Base-by-base conservation (phyloP, 2,113 vertebrate species). In the Mormyrus lacerda region DNA sequence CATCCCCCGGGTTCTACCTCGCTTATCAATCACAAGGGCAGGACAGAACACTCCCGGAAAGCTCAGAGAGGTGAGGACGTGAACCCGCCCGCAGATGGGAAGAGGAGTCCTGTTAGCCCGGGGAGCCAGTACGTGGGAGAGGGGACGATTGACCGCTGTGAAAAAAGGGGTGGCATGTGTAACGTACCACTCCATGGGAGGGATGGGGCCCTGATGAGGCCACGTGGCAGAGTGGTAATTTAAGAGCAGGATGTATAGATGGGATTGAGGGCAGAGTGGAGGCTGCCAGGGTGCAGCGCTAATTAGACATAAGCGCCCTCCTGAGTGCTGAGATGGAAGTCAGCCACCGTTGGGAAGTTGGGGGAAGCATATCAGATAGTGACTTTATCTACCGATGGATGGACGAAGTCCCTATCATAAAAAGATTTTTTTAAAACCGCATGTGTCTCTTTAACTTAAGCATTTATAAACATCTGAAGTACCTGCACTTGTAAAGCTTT, bases 221-320 rank as follows among this genome's bases (percentile, higher is more conserved):
- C 94, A 93, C 92, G 93, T 53, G 93, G 94, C 91, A 55, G 65
- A 89, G 87, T 93, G 93, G 95, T 96, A 94, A 95, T 96, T 95
- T 95, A 95, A 94, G 93, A 95, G 91, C 90, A 55, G 91, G 90
- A 92, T 91, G 93, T 93, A 92, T 76, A 85, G 91, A 95, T 94
- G 92, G 92, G 93, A 95, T 93, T 94, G 92, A 92, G 94, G 94
- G 91, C 94, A 93, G 83, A 90, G 92, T 91, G 91, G 92, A 94
- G 92, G 91, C 92, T 92, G 21, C 91, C 45, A 90, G 91, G 94
- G 94, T 93, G 91, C 94, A 93, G 89, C 91, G 61, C 92, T 94
- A 93, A 95, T 95, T 95, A 94, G 92, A 94, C 93, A 93, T 93
- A 94, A 95, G 94, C 91, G 92, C 93, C 93, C 93, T 94, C 93